phyloP scores from a whole-genome alignment of 2,888 invertebrate species.

The Trimorus sp. region DNA sequence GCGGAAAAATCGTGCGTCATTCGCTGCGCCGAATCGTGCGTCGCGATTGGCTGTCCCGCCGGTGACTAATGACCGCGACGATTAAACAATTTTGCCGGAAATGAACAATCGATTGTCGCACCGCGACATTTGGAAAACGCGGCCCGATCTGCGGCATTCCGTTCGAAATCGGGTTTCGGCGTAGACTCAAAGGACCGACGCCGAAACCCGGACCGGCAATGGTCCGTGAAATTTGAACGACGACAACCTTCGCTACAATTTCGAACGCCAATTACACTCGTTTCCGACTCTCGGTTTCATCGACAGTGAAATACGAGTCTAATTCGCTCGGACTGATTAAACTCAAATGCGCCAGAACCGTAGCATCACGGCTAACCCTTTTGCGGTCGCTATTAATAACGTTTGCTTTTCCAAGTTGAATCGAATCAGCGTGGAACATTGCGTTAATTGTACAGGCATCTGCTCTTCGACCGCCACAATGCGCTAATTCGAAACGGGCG shows the following conservation, averaged over 20 bases:
- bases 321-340: constrained; percentile 62
- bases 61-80: constrained; percentile 12
- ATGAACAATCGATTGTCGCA: constrained; percentile 16
- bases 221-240: constrained; percentile 50
- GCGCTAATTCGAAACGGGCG: constrained; percentile 19
- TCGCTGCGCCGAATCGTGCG: constrained; percentile 8
- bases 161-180: constrained; percentile 17
- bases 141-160: not conserved
- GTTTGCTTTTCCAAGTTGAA: constrained; percentile 55
- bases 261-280: constrained; percentile 51
- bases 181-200: constrained; percentile 31
- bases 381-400: constrained; percentile 60
- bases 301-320: constrained; percentile 56
- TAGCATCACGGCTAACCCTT: constrained; percentile 53
- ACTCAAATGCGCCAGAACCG: constrained; percentile 46
- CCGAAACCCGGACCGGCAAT: too few relatives aligned
- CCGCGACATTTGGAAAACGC: not conserved
- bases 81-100: not conserved
- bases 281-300: constrained; percentile 52
- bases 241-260: constrained; percentile 36
- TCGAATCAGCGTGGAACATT: constrained; percentile 36
- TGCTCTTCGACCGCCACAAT: constrained; percentile 21
- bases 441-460: constrained; percentile 42
- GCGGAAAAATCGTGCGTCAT: too few relatives aligned
- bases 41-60: not conserved